Evolutionary conservation across 2,797 vertebrate genomes (phyloP).

Genomic region (Agapornis canus): DNA sequence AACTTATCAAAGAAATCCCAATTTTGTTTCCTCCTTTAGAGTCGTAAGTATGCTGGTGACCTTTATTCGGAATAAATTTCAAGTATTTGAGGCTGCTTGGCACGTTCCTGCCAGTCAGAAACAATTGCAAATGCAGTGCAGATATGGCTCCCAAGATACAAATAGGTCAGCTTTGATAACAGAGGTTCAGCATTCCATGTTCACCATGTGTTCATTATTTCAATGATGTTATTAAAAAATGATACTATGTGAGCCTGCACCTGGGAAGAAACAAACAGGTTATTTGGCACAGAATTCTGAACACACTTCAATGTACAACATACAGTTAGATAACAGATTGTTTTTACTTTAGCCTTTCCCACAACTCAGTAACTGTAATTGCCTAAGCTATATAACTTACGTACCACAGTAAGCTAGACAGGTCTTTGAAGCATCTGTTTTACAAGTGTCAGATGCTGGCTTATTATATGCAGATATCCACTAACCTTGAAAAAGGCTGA

Average conservation of each 20-base stretch:
- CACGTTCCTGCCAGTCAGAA: neutral
- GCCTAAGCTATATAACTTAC: neutral
- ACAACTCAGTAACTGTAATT: neutral
- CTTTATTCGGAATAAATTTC: neutral
- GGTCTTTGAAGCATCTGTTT: neutral
- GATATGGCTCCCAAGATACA: neutral
- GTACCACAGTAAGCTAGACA: neutral
- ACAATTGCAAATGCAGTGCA: neutral
- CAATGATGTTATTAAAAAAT: neutral
- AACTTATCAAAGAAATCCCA: neutral
- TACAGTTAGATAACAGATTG: fast-evolving
- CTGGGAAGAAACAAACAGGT: neutral
- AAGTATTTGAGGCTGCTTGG: neutral
- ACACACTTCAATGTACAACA: neutral
- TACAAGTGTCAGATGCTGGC: neutral
- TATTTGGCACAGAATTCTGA: neutral
- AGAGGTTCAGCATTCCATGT: neutral
- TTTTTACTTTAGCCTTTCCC: neutral
- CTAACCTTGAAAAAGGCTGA: neutral
- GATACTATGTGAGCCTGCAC: neutral
- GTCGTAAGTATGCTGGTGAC: neutral
- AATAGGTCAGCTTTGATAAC: neutral
- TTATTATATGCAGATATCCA: neutral
- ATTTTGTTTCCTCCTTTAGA: neutral
- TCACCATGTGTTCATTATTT: neutral